A percentile compares a stretch with the other conserved stretches of the same genome.
These are phyloP conservation scores for Liolophura sinensis DNA, from an alignment of 1,140 invertebrate genomes.

Conservation along the genomic window DNA sequence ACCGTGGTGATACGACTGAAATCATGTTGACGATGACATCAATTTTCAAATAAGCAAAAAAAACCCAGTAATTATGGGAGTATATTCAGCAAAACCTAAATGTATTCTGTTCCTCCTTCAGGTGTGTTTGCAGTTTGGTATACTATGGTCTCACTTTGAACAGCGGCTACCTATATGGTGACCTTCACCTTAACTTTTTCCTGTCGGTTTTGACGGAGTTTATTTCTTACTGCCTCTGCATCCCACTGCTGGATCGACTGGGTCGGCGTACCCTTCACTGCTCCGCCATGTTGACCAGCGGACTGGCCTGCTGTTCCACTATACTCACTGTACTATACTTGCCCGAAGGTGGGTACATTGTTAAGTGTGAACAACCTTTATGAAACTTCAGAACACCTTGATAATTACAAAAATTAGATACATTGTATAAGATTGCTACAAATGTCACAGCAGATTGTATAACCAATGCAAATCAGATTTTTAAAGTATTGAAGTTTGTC, in stretches of 20 bases:
- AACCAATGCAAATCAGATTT: background rate
- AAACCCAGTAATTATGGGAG: too few species aligned
- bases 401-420: background rate
- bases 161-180: constrained; percentile 25
- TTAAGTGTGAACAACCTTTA: background rate
- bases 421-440: background rate
- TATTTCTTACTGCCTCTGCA: constrained; percentile 62
- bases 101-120: constrained; percentile 1
- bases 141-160: constrained; percentile 66
- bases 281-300: background rate
- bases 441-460: too few species aligned
- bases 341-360: background rate
- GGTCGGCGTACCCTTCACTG: background rate
- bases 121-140: constrained; percentile 70
- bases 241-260: background rate
- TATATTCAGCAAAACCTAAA: too few species aligned
- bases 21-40: too few species aligned
- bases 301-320: background rate
- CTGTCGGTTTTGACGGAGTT: constrained; percentile 71
- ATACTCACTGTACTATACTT: background rate
- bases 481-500: background rate
- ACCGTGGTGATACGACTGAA: too few species aligned
- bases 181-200: constrained; percentile 42
- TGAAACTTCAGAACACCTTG: background rate
- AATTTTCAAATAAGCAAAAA: too few species aligned